phyloP scores from a whole-genome alignment of 2,797 vertebrate species.

The Pristis pectinata region DNA sequence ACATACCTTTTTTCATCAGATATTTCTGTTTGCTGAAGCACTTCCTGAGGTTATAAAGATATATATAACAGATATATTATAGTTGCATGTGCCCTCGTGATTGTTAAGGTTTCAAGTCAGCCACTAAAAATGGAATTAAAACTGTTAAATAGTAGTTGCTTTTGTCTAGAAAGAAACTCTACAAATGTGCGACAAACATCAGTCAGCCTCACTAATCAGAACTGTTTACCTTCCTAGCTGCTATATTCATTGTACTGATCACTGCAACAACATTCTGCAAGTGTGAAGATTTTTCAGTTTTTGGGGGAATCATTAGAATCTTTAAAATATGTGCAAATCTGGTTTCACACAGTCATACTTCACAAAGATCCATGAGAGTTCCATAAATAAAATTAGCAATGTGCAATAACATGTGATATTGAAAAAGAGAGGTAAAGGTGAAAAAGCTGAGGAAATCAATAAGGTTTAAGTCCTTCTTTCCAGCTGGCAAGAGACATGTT shows the following conservation, averaged over 20 bases:
- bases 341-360: background rate
- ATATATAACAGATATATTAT: conserved; percentile 11
- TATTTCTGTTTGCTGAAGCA: conserved; percentile 3
- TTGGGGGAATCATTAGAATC: background rate
- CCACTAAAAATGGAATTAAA: background rate
- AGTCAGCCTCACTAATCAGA: background rate
- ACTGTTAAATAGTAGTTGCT: background rate
- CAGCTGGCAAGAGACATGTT: conserved; percentile 17
- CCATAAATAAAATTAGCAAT: background rate
- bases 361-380: conserved; percentile 2
- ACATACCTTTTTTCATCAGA: background rate
- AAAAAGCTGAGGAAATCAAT: conserved; percentile 36
- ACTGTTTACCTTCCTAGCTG: background rate
- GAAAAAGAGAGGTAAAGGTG: conserved; percentile 1
- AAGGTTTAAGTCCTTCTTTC: background rate
- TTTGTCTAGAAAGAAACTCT: background rate
- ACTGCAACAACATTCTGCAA: background rate
- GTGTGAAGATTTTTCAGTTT: background rate
- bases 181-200: background rate
- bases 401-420: conserved; percentile 20
- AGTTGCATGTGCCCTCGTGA: background rate
- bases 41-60: background rate
- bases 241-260: background rate
- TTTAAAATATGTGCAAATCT: background rate
- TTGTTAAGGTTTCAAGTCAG: background rate